Base-by-base conservation (phyloP, 2,797 vertebrate species). In the Thunnus albacares region DNA sequence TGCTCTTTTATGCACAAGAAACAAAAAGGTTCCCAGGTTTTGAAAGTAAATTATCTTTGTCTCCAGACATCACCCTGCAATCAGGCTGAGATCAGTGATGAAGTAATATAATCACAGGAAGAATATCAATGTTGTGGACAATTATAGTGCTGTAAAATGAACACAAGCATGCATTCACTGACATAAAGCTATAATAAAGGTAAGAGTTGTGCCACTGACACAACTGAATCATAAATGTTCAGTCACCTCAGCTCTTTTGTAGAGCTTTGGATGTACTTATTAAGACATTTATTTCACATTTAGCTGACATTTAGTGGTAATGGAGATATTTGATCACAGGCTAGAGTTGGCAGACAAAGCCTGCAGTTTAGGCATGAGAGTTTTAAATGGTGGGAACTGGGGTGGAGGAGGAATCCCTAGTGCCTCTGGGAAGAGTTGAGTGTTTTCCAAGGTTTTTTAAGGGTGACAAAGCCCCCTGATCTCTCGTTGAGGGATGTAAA, bases 381-480 rank as follows among this genome's bases (percentile, higher is more conserved):
- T 41, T 69, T 84, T 18, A 49, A 58, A 63, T 75, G 45, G 6
- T 71, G 68, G 58, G 57, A 74, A 79, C 30, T 56, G 14, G 14
- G 62, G n/a, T 49, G 30, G 51, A 63, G 81, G 55, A 57, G 20
- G 28, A 49, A 77, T 64, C 61, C 38, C 41, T 60, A 62, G 63
- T 57, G 43, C 66, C 47, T 79, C 51, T 56, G 43, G 43, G 68
- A 45, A 49, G 52, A 53, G 18, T 63, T 18, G 10, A 69, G 33
- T 28, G 38, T 76, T 87, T 79, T 77, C 61, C 41, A 70, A 28
- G 49, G 0, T 59, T 66, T 74, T 69, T 65, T 33, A 60, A 43
- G 17, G 57, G 55, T 74, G 60, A 72, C 22, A 71, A 77, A 81
- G 57, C 2, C 30, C 22, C 53, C 60, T 69, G 66, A 66, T 85